Percentiles rank a stretch among this genome's conserved stretches.
Conservation (phyloP, 1,140 invertebrate species). For the Diploscapter pachys region DNA sequence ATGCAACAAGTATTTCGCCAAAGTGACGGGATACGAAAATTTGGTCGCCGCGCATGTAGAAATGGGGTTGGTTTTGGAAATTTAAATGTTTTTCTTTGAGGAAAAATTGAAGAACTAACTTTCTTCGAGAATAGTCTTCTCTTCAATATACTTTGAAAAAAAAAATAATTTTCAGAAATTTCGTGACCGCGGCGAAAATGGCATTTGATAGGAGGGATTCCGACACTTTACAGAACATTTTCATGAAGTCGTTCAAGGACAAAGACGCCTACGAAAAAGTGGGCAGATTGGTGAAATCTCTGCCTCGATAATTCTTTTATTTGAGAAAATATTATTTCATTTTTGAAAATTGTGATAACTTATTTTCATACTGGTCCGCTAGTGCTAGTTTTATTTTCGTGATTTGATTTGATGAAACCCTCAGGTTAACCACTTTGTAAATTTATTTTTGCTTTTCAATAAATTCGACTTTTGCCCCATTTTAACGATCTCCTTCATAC, state of each 20-base stretch:
- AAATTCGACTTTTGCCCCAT: not conserved
- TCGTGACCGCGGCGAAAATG: slow-evolving; percentile 34
- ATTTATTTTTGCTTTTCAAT: not conserved
- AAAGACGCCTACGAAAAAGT: slow-evolving; percentile 11
- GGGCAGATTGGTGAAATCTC: slow-evolving; percentile 17
- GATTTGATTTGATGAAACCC: slow-evolving; percentile 3
- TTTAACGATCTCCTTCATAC: not conserved
- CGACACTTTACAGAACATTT: slow-evolving; percentile 23
- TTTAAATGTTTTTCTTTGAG: too few relatives aligned
- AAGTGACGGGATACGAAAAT: slow-evolving; percentile 74
- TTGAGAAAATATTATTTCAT: not conserved
- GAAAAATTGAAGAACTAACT: too few relatives aligned
- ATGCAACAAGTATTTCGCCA: slow-evolving; percentile 79
- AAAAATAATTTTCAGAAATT: slow-evolving; percentile 30
- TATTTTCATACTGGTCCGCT: slow-evolving; percentile 14
- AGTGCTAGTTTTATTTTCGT: not conserved
- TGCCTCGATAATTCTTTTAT: slow-evolving; percentile 16
- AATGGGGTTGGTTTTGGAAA: slow-evolving; percentile 69
- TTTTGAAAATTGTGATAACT: slow-evolving; percentile 4
- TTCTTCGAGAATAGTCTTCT: too few relatives aligned
- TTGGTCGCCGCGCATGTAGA: slow-evolving; percentile 83
- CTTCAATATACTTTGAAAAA: too few relatives aligned
- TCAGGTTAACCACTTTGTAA: not conserved
- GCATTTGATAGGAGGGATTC: slow-evolving; percentile 33
- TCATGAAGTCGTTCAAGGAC: slow-evolving; percentile 26